Percentiles rank a stretch among this genome's conserved stretches.
These are phyloP conservation scores for Cancer borealis DNA, from an alignment of 2,888 invertebrate species.

Conservation along the genomic window DNA sequence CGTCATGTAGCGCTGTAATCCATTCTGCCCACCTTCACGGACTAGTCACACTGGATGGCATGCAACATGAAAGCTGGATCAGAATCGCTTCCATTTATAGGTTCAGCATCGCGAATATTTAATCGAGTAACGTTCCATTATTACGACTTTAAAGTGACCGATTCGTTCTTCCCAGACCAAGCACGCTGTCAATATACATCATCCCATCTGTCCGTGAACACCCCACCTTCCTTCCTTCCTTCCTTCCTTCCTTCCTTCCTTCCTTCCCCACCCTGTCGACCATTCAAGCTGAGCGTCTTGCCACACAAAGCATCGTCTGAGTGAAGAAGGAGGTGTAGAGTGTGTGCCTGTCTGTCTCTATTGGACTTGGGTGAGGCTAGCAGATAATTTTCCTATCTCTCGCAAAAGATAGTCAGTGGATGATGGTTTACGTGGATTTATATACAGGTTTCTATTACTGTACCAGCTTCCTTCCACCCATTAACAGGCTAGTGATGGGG, in stretches of 20 bases:
- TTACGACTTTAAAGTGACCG: background rate
- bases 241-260: too few species aligned
- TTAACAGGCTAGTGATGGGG: background rate
- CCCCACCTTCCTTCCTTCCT: background rate
- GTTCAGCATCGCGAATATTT: background rate
- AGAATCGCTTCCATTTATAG: background rate
- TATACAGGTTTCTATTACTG: too few species aligned
- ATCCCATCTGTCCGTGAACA: background rate
- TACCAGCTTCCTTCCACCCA: background rate
- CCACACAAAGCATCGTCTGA: background rate
- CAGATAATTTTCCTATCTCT: too few species aligned
- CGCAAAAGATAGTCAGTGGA: too few species aligned
- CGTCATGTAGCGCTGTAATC: constrained; percentile 22
- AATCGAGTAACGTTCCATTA: background rate
- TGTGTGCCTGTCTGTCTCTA: background rate
- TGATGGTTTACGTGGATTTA: too few species aligned
- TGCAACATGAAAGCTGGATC: background rate
- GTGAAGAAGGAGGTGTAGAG: background rate
- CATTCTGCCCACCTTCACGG: background rate
- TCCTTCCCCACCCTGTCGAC: background rate
- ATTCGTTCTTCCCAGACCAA: background rate
- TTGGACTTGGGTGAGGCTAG: background rate
- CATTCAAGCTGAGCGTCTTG: background rate
- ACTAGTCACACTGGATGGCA: background rate
- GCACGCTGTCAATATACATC: background rate